Conservation (phyloP, 2,888 invertebrate species). For the Zaprionus bogoriensis region DNA sequence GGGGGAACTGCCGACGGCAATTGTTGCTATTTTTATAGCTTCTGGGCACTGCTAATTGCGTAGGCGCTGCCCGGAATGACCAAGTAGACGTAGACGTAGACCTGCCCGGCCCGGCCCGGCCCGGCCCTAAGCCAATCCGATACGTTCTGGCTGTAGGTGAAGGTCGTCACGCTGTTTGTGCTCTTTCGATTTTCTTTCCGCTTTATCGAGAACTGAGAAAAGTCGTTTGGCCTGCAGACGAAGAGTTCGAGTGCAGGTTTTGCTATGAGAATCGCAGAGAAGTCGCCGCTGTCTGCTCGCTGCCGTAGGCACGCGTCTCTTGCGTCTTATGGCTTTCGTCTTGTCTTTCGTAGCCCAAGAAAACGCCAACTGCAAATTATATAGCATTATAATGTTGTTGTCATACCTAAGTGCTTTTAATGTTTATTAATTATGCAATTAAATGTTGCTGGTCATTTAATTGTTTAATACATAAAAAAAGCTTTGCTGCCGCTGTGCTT, state of each 20-base stretch:
- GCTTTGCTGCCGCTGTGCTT: constrained; percentile 32
- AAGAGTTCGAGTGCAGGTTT: too few relatives aligned
- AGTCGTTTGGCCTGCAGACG: too few relatives aligned
- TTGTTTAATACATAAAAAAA: constrained; percentile 60
- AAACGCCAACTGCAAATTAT: constrained; percentile 67
- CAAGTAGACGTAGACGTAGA: constrained; percentile 44
- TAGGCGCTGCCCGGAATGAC: constrained; percentile 68
- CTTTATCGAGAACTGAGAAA: too few relatives aligned
- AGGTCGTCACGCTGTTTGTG: constrained; percentile 46
- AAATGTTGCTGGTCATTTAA: constrained; percentile 76
- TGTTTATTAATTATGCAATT: constrained; percentile 79
- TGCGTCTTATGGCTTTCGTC: too few relatives aligned
- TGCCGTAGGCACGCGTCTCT: too few relatives aligned
- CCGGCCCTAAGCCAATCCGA: neutral
- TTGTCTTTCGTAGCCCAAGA: too few relatives aligned
- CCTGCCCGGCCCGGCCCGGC: neutral
- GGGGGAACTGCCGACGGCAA: constrained; percentile 20
- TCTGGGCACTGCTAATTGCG: constrained; percentile 66
- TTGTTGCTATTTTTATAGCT: constrained; percentile 54
- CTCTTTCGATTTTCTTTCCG: constrained; percentile 49
- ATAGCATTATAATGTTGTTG: constrained; percentile 69
- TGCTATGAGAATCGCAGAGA: too few relatives aligned
- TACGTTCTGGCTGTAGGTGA: constrained; percentile 62
- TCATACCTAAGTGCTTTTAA: constrained; percentile 77
- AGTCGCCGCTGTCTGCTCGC: too few relatives aligned